Evolutionary conservation across 2,888 invertebrate genomes (phyloP).

Genomic region (Sympetrum striolatum): DNA sequence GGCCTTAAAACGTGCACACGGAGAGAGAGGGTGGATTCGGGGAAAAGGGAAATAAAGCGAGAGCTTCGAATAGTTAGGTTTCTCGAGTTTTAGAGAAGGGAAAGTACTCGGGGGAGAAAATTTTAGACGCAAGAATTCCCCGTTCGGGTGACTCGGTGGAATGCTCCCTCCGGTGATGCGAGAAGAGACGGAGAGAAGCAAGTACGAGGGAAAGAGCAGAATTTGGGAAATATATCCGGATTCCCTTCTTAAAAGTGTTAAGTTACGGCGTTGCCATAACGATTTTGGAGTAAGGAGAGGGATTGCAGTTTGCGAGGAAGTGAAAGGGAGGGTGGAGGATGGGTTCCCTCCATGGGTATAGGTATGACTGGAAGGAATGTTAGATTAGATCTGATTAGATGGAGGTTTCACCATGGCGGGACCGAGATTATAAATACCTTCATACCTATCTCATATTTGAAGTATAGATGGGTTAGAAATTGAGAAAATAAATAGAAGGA

Average conservation of each 20-base stretch:
- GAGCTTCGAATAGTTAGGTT: background rate
- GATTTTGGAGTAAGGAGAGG: background rate
- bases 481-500: too few relatives aligned
- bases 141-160: background rate
- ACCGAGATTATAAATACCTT: background rate
- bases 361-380: background rate
- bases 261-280: background rate
- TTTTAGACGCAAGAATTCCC: background rate
- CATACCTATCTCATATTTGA: background rate
- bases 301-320: background rate
- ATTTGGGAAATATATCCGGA: background rate
- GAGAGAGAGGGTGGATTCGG: background rate
- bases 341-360: background rate
- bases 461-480: background rate
- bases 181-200: background rate
- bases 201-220: background rate
- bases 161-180: background rate
- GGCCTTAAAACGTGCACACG: background rate
- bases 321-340: background rate
- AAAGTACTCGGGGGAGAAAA: background rate
- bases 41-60: background rate
- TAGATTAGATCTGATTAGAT: background rate
- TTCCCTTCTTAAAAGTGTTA: background rate
- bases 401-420: background rate
- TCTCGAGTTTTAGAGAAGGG: background rate